phyloP scores from a whole-genome alignment of 2,113 vertebrate species.

The Oncorhynchus masou region DNA sequence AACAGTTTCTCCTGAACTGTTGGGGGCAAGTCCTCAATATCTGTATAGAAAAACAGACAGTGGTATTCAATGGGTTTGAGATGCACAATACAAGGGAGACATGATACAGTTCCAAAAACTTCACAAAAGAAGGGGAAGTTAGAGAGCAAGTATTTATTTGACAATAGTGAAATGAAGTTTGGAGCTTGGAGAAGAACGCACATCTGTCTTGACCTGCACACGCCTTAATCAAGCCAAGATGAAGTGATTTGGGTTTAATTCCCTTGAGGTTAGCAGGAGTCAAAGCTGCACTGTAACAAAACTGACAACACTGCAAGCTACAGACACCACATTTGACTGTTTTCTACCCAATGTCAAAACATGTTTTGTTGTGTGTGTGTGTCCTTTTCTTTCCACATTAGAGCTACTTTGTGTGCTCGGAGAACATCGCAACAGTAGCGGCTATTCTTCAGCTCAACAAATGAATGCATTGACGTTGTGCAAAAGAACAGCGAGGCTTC shows the following conservation, averaged over 20 bases:
- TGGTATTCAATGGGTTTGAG: neutral
- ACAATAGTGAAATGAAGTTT: neutral
- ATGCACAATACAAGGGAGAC: neutral
- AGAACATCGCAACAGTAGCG: slow-evolving; percentile 45
- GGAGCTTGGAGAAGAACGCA: neutral
- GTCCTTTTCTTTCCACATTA: slow-evolving; percentile 36
- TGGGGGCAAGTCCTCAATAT: slow-evolving; percentile 95
- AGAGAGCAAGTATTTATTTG: neutral
- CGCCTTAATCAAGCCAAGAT: neutral
- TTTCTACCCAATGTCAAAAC: too few species aligned
- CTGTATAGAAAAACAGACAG: slow-evolving; percentile 67
- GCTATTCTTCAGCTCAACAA: slow-evolving; percentile 58
- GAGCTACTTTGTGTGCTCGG: slow-evolving; percentile 30
- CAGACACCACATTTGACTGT: too few species aligned
- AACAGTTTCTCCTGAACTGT: slow-evolving; percentile 97
- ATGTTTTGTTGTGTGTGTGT: slow-evolving; percentile 33
- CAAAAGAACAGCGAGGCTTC: slow-evolving; percentile 42
- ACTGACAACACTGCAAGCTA: too few species aligned
- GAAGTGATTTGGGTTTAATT: neutral
- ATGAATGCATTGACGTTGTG: slow-evolving; percentile 56
- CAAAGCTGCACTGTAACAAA: neutral
- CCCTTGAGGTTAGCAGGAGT: neutral
- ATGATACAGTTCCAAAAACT: neutral
- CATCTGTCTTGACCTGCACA: neutral
- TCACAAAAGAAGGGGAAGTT: neutral